Conservation (phyloP, 2,888 invertebrate species). For the Eilema griseolum region DNA sequence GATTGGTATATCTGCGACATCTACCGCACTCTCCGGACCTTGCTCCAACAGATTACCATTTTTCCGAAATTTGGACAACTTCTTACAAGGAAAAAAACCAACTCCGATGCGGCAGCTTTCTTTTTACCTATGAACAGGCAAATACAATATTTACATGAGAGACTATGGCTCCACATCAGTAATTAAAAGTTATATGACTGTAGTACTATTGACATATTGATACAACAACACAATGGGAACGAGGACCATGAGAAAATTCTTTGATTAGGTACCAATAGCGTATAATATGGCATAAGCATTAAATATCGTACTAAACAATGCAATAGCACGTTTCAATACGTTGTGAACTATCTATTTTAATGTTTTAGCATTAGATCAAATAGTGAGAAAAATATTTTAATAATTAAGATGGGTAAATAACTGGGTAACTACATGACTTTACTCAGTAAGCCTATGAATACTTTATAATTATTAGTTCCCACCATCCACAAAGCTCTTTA, state of each 20-base stretch:
- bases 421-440: background rate
- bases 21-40: too few species aligned
- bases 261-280: background rate
- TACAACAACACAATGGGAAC: slow-evolving; percentile 21
- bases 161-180: slow-evolving; percentile 67
- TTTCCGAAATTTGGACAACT: too few species aligned
- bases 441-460: background rate
- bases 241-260: slow-evolving; percentile 12
- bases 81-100: too few species aligned
- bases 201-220: slow-evolving; percentile 41
- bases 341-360: background rate
- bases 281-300: background rate
- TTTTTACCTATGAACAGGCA: slow-evolving; percentile 57
- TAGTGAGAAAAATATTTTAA: background rate
- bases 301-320: background rate
- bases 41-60: too few species aligned
- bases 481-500: slow-evolving; percentile 21
- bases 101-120: slow-evolving; percentile 61
- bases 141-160: slow-evolving; percentile 61
- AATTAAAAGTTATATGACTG: slow-evolving; percentile 48
- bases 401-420: too few species aligned
- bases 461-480: slow-evolving; percentile 22
- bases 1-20: too few species aligned
- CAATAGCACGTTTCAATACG: background rate
- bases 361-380: background rate